Conservation (phyloP, 92 coral and sea anemone genomes). For the Epizoanthus scotinus region DNA sequence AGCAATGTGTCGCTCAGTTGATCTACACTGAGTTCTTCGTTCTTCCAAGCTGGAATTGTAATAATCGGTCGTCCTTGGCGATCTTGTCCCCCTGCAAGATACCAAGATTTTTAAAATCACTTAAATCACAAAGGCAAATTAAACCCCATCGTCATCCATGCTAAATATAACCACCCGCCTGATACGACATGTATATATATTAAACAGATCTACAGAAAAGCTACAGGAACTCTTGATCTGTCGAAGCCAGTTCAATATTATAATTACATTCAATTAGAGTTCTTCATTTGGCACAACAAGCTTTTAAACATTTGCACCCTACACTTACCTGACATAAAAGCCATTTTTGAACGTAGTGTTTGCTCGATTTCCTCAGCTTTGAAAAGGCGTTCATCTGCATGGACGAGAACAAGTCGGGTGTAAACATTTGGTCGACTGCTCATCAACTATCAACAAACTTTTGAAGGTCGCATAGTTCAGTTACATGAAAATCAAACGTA, state of each 20-base stretch:
- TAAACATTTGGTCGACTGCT: slow-evolving; percentile 34
- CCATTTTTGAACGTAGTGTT: slow-evolving; percentile 66
- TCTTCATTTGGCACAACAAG: too few species aligned
- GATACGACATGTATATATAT: background rate
- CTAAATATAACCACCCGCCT: background rate
- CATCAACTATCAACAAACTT: slow-evolving; percentile 15
- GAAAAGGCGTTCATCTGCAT: slow-evolving; percentile 57
- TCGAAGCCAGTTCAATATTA: background rate
- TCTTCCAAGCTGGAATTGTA: slow-evolving; percentile 74
- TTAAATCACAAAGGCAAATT: background rate
- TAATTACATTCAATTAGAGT: background rate
- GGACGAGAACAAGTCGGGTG: slow-evolving; percentile 14
- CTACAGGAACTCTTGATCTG: background rate
- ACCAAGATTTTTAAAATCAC: background rate
- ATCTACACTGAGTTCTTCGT: slow-evolving; percentile 66
- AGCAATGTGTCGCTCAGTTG: slow-evolving; percentile 79
- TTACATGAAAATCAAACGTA: background rate
- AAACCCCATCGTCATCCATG: too few species aligned
- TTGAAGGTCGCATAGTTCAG: background rate
- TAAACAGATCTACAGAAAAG: background rate
- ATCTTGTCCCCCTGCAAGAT: slow-evolving; percentile 77
- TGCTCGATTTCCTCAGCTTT: slow-evolving; percentile 74
- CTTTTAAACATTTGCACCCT: too few species aligned
- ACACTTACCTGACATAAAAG: slow-evolving; percentile 71
- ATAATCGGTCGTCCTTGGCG: slow-evolving; percentile 86